These are phyloP conservation scores for Priocnemis perturbator DNA, from an alignment of 2,888 invertebrate genomes.

Conservation along the genomic window DNA sequence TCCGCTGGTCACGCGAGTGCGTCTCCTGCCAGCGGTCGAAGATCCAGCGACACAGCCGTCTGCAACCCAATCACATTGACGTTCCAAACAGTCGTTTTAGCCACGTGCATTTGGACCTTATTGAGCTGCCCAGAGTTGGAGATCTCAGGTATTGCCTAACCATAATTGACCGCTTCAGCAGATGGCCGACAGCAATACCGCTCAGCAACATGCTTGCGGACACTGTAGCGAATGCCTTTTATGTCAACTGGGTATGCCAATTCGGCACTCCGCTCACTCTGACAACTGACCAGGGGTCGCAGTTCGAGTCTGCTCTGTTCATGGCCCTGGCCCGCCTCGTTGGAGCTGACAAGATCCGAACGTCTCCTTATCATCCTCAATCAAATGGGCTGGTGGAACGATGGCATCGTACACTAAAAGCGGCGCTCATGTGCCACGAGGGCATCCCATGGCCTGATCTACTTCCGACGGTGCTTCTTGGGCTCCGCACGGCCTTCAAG, in stretches of 20 bases:
- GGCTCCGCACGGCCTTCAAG: too few species aligned
- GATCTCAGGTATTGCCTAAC: too few species aligned
- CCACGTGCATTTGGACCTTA: too few species aligned
- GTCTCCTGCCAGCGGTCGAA: conserved; percentile 18
- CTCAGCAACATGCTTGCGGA: conserved; percentile 59
- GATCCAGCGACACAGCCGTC: neutral
- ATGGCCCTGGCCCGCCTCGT: conserved; percentile 30
- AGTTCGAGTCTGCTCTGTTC: conserved; percentile 59
- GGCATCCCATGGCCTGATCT: too few species aligned
- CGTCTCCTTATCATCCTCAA: too few species aligned
- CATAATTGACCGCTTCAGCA: too few species aligned
- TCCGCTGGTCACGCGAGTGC: conserved; percentile 5
- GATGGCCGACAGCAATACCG: too few species aligned
- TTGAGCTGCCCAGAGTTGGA: too few species aligned
- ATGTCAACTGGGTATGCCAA: conserved; percentile 57
- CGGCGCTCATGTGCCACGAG: too few species aligned
- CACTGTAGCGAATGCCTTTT: conserved; percentile 58
- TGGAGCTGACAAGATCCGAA: conserved; percentile 31
- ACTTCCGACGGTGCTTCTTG: too few species aligned
- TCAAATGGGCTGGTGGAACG: too few species aligned
- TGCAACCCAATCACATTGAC: neutral
- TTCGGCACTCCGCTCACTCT: conserved; percentile 62
- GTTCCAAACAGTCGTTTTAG: conserved; percentile 10
- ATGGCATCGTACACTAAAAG: too few species aligned
- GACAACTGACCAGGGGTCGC: conserved; percentile 62